Evolutionary conservation across 2,888 invertebrate genomes (phyloP), one percentile per base, ranked within the genome.

Genomic region (Panorpa germanica): DNA sequence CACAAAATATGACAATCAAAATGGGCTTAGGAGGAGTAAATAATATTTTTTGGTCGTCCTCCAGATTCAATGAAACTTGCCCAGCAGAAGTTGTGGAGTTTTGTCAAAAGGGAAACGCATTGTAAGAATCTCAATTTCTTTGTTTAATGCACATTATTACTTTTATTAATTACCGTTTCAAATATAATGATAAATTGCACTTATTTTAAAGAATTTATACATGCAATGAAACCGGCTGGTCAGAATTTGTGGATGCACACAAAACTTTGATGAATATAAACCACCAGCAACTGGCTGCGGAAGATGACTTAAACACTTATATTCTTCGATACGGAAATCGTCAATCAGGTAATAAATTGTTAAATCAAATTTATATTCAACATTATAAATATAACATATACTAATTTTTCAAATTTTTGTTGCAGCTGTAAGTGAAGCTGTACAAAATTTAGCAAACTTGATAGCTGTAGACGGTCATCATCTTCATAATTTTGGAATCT

Each of bases 391-490:
- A n/a, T n/a, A n/a, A n/a, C n/a, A n/a, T n/a, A n/a, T n/a, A n/a
- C 11, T 8, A 10, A 11, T 29, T 8, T 34, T 20, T 4, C 7
- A 10, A n/a, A 33, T 15, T 28, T 29, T 40, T 33, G 41, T 54
- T 50, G 36, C 56, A 52, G 61, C 62, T 25, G 44, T 63, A 28
- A 59, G 62, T 39, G 64, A 65, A 44, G 65, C 62, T 2, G 49
- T 67, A 30, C 53, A 58, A 16, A 58, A 58, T 15, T 56, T 67
- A 34, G 53, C 59, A 4, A 57, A 62, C 0, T 43, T 66, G 9
- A 43, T 66, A 9, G 60, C 64, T 2, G 36, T 66, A n/a, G 56
- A 53, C 35, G 59, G 61, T n/a, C 53, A 64, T 36, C 58, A 60
- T 25, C 43, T 67, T 25, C 49, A 55, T 31, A 47, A 50, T 24